Percentiles rank a stretch among this genome's conserved stretches.
Conservation (phyloP, 2,113 vertebrate species). For the Sigmodon hispidus region DNA sequence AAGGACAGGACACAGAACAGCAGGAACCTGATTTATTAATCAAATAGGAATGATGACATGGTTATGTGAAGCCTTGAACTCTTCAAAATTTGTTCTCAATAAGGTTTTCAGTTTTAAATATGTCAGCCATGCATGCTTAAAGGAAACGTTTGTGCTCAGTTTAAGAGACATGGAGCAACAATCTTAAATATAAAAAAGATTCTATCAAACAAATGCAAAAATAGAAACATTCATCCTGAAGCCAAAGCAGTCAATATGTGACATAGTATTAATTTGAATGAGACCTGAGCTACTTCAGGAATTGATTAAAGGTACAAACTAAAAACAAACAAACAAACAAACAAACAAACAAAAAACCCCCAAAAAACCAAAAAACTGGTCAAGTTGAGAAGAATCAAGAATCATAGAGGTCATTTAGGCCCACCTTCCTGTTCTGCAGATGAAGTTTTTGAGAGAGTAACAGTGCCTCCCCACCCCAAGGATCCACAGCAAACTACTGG, state of each 20-base stretch:
- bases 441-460: neutral
- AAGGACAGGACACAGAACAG: neutral
- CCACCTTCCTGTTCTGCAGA: conserved; percentile 4
- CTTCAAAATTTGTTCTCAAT: conserved; percentile 55
- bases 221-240: neutral
- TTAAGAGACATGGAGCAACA: conserved; percentile 33
- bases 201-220: conserved; percentile 34
- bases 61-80: neutral
- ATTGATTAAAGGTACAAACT: neutral
- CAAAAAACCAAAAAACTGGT: neutral
- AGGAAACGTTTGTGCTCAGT: conserved; percentile 37
- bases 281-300: neutral
- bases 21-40: neutral
- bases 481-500: neutral
- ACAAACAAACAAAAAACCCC: too few species aligned
- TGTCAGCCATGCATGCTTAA: conserved; percentile 56
- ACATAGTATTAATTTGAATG: conserved; percentile 30
- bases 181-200: conserved; percentile 54
- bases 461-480: neutral
- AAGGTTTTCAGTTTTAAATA: conserved; percentile 65
- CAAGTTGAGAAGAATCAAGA: neutral
- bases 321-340: too few species aligned
- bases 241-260: neutral
- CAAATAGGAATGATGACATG: conserved; percentile 10
- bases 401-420: neutral